Evolutionary conservation across 2,888 invertebrate species (phyloP), one percentile per base, ranked within the genome.

Genomic region (Pseudococcus longispinus): DNA sequence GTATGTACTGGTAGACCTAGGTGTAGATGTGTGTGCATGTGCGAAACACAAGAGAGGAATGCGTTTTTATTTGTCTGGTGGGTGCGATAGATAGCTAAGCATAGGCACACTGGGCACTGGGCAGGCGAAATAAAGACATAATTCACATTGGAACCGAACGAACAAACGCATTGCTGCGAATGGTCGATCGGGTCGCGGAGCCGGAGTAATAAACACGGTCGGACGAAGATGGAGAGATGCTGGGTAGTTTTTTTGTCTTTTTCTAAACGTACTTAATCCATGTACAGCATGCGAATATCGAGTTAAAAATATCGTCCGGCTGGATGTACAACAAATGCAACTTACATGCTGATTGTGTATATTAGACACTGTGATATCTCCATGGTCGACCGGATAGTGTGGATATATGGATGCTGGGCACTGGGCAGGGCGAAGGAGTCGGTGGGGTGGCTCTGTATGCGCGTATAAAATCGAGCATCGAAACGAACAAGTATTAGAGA

Each of bases 351-450:
- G 83, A 83, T 83, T 44, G 83, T 83, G 51, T 83, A 44, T 83
- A 83, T 46, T 83, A 32, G 46, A 83, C 51, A 29, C 42, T 83
- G n/a, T 23, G 84, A 84, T 84, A 84, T 84, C 84, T 84, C 84
- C 84, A 84, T 84, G 84, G 84, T 84, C 84, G 84, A 84, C 84
- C 65, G 42, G 84, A n/a, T 84, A 65, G 51, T 51, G 84, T 60
- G 84, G 37, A 60, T 37, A 65, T 65, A 65, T 42, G 55, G 42
- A 42, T 2, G 65, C 20, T 80, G 29, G n/a, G 77, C 11, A 37
- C n/a, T n/a, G n/a, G n/a, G 70, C 29, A 0, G 26, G n/a, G 32
- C 20, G 23, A 23, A 15, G 23, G 37, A 23, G 44, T 11, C 5
- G 55, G 23, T 8, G 2, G 23, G 60, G 3, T 60, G 23, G 23